phyloP scores from a whole-genome alignment of 1,140 invertebrate species.

The Neuroterus valhalla region DNA sequence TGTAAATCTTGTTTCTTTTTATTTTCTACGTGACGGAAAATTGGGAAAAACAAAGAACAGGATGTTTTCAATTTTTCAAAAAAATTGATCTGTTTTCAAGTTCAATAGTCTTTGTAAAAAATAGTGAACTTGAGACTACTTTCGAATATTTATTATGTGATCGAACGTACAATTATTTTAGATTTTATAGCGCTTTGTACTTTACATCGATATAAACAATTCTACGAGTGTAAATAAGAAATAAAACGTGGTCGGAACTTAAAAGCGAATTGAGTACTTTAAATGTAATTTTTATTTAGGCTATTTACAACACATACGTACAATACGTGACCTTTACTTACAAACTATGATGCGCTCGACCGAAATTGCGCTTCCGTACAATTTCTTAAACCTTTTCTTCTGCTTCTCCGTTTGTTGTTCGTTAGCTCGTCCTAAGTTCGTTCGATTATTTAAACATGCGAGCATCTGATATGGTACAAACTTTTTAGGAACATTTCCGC shows the following conservation, averaged over 20 bases:
- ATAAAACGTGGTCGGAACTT: not conserved
- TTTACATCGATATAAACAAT: not conserved
- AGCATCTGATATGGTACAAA: conserved; percentile 72
- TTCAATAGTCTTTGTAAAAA: not conserved
- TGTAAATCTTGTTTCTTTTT: no score
- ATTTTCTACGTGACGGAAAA: no score
- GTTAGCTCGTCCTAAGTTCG: conserved; percentile 10
- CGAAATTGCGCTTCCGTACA: conserved; percentile 63
- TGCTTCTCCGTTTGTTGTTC: conserved; percentile 34
- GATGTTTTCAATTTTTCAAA: no score
- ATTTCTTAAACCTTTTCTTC: conserved; percentile 31
- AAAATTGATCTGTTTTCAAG: not conserved
- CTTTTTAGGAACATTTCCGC: conserved; percentile 73
- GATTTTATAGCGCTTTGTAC: conserved; percentile 19
- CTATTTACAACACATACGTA: conserved; percentile 76
- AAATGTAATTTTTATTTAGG: conserved; percentile 75
- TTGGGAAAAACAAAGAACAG: no score
- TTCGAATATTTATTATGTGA: conserved; percentile 3
- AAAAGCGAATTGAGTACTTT: conserved; percentile 56
- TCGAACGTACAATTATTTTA: not conserved
- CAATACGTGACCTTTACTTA: conserved; percentile 74
- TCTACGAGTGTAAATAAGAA: not conserved
- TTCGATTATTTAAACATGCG: conserved; percentile 38
- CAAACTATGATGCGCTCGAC: conserved; percentile 67
- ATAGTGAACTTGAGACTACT: not conserved